These are phyloP conservation scores for Octodon degus DNA, from an alignment of 2,113 vertebrate genomes.

Conservation along the genomic window DNA sequence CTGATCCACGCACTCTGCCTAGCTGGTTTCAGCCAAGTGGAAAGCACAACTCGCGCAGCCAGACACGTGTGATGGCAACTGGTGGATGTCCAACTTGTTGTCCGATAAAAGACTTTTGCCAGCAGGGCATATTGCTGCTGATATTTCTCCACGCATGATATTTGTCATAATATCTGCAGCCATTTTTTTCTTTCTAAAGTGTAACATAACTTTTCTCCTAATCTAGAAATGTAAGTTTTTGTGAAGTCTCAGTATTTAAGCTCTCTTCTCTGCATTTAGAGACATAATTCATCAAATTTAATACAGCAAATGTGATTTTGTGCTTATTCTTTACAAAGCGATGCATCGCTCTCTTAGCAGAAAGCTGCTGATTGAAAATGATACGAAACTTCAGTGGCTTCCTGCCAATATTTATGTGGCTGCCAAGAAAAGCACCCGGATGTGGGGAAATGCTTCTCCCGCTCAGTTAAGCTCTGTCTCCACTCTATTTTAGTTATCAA, in stretches of 20 bases:
- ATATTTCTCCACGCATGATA: slow-evolving; percentile 52
- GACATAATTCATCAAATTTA: slow-evolving; percentile 55
- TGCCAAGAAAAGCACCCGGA: background rate
- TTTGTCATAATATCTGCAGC: slow-evolving; percentile 71
- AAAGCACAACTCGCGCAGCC: slow-evolving; percentile 45
- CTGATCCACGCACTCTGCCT: slow-evolving; percentile 50
- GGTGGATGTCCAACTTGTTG: slow-evolving; percentile 48
- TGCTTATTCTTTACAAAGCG: slow-evolving; percentile 61
- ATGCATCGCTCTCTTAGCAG: slow-evolving; percentile 52
- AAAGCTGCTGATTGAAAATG: slow-evolving; percentile 19
- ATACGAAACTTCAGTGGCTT: background rate
- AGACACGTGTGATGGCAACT: slow-evolving; percentile 65
- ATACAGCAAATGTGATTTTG: slow-evolving; percentile 20
- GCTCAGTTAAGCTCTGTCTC: background rate
- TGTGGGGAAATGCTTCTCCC: background rate
- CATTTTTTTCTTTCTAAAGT: background rate
- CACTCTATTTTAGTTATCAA: background rate
- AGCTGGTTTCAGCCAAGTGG: slow-evolving; percentile 65
- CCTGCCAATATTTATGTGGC: background rate
- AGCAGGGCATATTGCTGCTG: slow-evolving; percentile 56
- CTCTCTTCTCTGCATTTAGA: slow-evolving; percentile 35
- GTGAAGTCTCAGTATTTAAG: slow-evolving; percentile 31
- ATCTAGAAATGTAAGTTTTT: slow-evolving; percentile 45
- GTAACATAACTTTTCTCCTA: slow-evolving; percentile 9
- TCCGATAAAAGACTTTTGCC: slow-evolving; percentile 68